These are phyloP conservation scores for Agapetus fuscipes DNA, from an alignment of 2,888 invertebrate species.

Conservation along the genomic window DNA sequence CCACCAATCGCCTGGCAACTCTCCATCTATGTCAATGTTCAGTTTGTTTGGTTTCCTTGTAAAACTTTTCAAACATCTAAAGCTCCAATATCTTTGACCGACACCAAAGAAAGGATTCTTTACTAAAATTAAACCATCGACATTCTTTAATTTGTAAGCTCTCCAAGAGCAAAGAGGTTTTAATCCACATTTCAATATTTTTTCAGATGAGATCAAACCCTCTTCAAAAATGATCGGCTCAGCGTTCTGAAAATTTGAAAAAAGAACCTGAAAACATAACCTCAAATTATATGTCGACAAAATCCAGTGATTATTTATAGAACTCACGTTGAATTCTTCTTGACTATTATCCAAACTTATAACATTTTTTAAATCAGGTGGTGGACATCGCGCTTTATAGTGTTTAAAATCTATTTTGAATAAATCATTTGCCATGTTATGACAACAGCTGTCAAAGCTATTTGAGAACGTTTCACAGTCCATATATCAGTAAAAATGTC, in stretches of 20 bases:
- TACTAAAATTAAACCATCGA: constrained; percentile 71
- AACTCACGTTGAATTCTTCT: background rate
- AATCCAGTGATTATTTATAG: too few species aligned
- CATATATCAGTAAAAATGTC: too few species aligned
- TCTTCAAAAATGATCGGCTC: constrained; percentile 9
- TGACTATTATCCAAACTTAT: too few species aligned
- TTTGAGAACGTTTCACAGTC: too few species aligned
- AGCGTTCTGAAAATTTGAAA: constrained; percentile 17
- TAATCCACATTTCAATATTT: constrained; percentile 31
- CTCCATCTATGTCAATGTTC: constrained; percentile 51
- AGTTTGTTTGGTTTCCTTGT: constrained; percentile 61
- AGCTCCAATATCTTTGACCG: constrained; percentile 79
- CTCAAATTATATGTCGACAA: too few species aligned
- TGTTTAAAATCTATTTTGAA: constrained; percentile 71
- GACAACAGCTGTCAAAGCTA: background rate
- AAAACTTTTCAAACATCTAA: constrained; percentile 66
- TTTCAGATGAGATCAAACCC: constrained; percentile 12
- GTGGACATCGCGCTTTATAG: constrained; percentile 61
- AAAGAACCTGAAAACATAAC: background rate
- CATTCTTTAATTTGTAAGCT: constrained; percentile 46
- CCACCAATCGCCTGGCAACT: constrained; percentile 52
- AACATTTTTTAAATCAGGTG: constrained; percentile 42
- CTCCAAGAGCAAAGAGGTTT: constrained; percentile 48
- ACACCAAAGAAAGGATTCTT: constrained; percentile 69
- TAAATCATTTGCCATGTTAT: constrained; percentile 25